phyloP scores from a whole-genome alignment of 2,113 vertebrate genomes.

The Sceloporus undulatus region DNA sequence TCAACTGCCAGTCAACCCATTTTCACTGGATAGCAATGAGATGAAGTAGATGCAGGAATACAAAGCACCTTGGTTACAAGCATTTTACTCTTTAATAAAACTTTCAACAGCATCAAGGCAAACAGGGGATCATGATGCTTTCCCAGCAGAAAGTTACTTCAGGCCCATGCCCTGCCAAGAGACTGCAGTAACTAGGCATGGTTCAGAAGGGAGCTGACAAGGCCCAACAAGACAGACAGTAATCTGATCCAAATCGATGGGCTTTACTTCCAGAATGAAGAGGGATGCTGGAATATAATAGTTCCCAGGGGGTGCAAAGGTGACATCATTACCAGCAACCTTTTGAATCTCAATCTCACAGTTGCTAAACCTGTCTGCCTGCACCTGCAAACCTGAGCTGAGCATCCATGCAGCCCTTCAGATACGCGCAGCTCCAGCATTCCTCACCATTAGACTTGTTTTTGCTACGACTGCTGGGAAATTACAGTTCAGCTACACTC shows the following conservation, averaged over 20 bases:
- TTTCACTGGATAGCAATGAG: not conserved
- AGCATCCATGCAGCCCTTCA: not conserved
- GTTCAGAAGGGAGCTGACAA: not conserved
- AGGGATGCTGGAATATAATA: not conserved
- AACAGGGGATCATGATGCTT: not conserved
- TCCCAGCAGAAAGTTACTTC: slow-evolving; percentile 8
- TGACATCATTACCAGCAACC: slow-evolving; percentile 26
- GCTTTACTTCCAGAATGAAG: not conserved
- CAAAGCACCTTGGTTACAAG: not conserved
- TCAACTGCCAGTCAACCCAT: not conserved
- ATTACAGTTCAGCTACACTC: too few relatives aligned
- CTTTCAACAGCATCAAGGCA: not conserved
- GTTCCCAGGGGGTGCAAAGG: slow-evolving; percentile 12
- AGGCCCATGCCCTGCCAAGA: slow-evolving; percentile 11
- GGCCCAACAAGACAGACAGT: not conserved
- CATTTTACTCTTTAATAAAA: not conserved
- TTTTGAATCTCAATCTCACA: slow-evolving; percentile 17
- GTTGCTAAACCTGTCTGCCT: slow-evolving; percentile 11
- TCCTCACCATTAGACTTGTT: not conserved
- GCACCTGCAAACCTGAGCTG: not conserved
- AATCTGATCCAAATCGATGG: not conserved
- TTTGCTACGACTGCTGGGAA: too few relatives aligned
- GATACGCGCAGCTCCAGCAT: not conserved
- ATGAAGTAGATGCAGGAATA: not conserved
- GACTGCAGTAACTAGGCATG: not conserved